A percentile compares a stretch with the other conserved stretches of the same genome.
These are phyloP conservation scores for Mycetomoellerius zeteki DNA, from an alignment of 1,140 invertebrate species.

Conservation along the genomic window DNA sequence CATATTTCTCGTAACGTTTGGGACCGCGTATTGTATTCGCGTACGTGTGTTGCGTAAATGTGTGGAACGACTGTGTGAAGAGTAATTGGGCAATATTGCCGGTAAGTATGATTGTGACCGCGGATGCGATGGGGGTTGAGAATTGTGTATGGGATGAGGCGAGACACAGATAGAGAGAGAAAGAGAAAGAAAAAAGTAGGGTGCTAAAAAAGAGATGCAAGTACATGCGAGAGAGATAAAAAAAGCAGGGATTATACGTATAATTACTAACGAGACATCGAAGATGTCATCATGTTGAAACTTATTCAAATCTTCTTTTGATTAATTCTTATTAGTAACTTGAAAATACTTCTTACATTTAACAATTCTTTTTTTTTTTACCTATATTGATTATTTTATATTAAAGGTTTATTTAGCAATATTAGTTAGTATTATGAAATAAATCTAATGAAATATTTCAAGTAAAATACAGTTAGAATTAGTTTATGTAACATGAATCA, in stretches of 20 bases:
- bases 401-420: not conserved
- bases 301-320: not conserved
- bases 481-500: too few relatives aligned
- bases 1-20: constrained; percentile 47
- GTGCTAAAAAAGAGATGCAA: constrained; percentile 15
- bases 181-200: constrained; percentile 13
- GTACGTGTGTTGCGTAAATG: constrained; percentile 65
- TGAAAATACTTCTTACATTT: not conserved
- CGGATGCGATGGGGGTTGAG: constrained; percentile 52
- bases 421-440: not conserved
- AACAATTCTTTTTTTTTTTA: not conserved
- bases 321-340: constrained; percentile 20
- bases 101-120: constrained; percentile 58
- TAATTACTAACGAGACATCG: not conserved
- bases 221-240: not conserved
- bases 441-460: not conserved
- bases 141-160: constrained; percentile 3
- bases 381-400: not conserved
- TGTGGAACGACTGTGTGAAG: constrained; percentile 65
- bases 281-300: not conserved
- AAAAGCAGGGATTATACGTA: not conserved
- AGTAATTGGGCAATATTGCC: constrained; percentile 62
- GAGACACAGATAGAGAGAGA: constrained; percentile 27
- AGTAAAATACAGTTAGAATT: not conserved
- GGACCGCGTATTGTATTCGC: constrained; percentile 32